Base-by-base conservation (phyloP, 2,888 invertebrate genomes). In the Hydriomena furcata region DNA sequence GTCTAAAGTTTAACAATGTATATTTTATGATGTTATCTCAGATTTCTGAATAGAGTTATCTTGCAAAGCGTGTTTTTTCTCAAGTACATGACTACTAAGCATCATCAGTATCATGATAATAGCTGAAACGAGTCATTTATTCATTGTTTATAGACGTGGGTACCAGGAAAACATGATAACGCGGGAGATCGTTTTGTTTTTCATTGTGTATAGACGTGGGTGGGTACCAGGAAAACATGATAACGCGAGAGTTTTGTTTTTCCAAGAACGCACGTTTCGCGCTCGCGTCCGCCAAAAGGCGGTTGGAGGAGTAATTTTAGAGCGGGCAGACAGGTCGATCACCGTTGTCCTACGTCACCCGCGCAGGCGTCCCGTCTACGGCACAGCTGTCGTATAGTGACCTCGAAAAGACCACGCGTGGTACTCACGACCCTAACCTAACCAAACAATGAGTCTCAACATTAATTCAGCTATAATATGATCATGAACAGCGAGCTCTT, bases 331-430 rank as follows among this genome's bases (percentile, higher is more conserved):
- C 82, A 79, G 82, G 85, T 85, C 87, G 85, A 86, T 82, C 71
- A 77, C 76, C 79, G 66, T 30, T 23, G 59, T 68, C 69, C 76
- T 76, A 84, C 86, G 86, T 87, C 85, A 84, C 56, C 35, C 73
- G 82, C 85, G 84, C 84, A 81, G 64, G 83, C 85, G 84, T 83
- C 76, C 72, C 67, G 65, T 60, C 63, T 56, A 51, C 31, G 41
- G 55, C 60, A 72, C 85, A 84, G 83, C 86, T 88, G 88, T 82
- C 79, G 71, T 72, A 71, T 84, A 84, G 73, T 89, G 89, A 89
- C 89, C 89, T 86, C 86, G 72, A 83, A 83, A 79, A 74, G 71
- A 84, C 77, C 86, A 87, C 81, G 83, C 82, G 76, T 78, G 78
- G 74, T 71, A 27, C 27, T 17, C n/a, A 76, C 70, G 63, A 48